phyloP scores from a whole-genome alignment of 1,140 invertebrate species.

The Lordiphosa collinella region DNA sequence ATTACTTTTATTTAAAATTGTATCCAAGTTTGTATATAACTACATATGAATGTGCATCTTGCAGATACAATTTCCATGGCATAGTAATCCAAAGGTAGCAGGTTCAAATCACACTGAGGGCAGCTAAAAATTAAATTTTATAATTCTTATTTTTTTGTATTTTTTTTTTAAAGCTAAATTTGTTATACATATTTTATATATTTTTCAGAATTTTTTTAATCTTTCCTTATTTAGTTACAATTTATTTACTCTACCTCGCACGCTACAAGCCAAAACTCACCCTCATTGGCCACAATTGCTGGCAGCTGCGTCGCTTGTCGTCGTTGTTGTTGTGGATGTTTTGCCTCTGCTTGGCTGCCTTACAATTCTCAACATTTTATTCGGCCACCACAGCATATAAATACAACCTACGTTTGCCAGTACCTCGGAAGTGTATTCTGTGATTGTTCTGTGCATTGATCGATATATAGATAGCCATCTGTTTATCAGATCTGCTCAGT shows the following conservation, averaged over 20 bases:
- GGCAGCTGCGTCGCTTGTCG: too few species aligned
- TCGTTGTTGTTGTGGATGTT: too few species aligned
- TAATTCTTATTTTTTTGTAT: background rate
- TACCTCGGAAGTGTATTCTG: conserved; percentile 76
- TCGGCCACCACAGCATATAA: conserved; percentile 24
- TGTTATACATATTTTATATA: background rate
- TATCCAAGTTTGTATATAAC: too few species aligned
- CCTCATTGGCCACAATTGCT: conserved; percentile 5
- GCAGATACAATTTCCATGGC: too few species aligned
- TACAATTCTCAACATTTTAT: conserved; percentile 59
- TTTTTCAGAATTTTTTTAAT: background rate
- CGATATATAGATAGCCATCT: conserved; percentile 74
- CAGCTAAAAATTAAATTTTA: background rate
- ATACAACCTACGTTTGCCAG: background rate
- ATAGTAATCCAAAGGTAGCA: too few species aligned
- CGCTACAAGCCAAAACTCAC: conserved; percentile 4
- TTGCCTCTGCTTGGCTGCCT: background rate
- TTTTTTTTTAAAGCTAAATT: background rate
- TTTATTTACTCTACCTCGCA: background rate
- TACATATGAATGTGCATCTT: too few species aligned
- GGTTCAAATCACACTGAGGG: background rate
- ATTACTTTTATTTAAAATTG: too few species aligned
- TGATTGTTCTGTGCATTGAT: conserved; percentile 80
- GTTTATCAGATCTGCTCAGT: conserved; percentile 80
- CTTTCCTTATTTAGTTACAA: background rate